Base-by-base conservation (phyloP, 2,888 invertebrate genomes). In the Tipula lateralis region DNA sequence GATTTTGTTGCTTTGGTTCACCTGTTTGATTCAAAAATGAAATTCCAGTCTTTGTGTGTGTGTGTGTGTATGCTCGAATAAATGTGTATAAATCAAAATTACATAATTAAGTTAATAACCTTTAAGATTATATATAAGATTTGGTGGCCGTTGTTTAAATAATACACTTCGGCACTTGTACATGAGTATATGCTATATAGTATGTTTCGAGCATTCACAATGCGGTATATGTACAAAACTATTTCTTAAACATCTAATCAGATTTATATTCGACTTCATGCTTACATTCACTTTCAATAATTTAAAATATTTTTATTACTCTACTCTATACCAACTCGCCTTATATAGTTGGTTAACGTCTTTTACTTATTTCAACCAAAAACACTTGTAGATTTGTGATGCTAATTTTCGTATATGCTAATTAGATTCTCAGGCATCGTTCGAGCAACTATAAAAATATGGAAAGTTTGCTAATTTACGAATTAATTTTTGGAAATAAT, bases 101-200 rank as follows among this genome's bases (percentile, higher is more conserved):
- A 24, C 3, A 66, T 66, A 66, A 66, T 66, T 66, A 66, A 66
- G 66, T 66, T 66, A 66, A 66, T 66, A 66, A 66, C 66, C 66
- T 66, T 66, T 66, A 66, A 66, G 66, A 66, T 12, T 66, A 24
- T n/a, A n/a, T n/a, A n/a, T 66, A 9, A 24, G 24, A 66, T 66
- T 66, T 66, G 66, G 66, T 66, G 66, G 66, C 24, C 66, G 19
- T 50, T 5, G 6, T 24, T 7, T 66, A 3, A 24, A 66, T 19
- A 66, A 44, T 44, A 44, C 66, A 50, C 13, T 32, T 32, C 32
- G 3, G 3, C 32, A 32, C 32, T 32, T 32, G 32, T 32, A 32
- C 32, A 32, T 32, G 4, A 7, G 7, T 5, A 32, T 5, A 32
- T 32, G 32, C 7, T 32, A 32, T 7, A 7, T 5, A 32, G 32